These are phyloP conservation scores for Morone chrysops DNA, from an alignment of 2,113 vertebrate species.

Conservation along the genomic window DNA sequence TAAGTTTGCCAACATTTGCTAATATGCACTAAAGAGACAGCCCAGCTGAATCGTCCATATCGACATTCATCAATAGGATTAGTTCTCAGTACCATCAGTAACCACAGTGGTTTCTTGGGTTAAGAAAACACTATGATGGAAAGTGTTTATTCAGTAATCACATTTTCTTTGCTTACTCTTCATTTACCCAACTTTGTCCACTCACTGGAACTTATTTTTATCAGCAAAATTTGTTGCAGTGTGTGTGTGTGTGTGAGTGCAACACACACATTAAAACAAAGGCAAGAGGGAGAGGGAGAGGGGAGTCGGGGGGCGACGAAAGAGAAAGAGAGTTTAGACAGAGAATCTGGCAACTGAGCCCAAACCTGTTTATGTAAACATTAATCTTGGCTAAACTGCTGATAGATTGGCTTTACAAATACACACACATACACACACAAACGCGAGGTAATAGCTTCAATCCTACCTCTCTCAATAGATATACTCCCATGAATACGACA, in stretches of 20 bases:
- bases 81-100: not conserved
- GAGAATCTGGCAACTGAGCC: constrained; percentile 56
- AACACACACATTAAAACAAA: constrained; percentile 40
- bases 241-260: not conserved
- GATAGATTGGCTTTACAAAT: constrained; percentile 65
- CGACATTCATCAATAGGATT: not conserved
- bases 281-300: not conserved
- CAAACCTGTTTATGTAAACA: constrained; percentile 79
- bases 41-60: not conserved
- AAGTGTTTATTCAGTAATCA: constrained; percentile 5
- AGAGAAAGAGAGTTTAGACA: constrained; percentile 37
- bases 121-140: constrained; percentile 2
- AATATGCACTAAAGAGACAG: not conserved
- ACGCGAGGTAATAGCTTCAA: constrained; percentile 74
- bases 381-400: constrained; percentile 76
- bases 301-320: not conserved
- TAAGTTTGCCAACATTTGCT: not conserved
- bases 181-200: constrained; percentile 17
- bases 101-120: not conserved
- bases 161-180: constrained; percentile 15
- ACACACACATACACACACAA: constrained; percentile 27
- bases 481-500: constrained; percentile 74
- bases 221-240: constrained; percentile 11
- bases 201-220: constrained; percentile 12
- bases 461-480: constrained; percentile 73